These are phyloP conservation scores for Periparus ater DNA, from an alignment of 2,797 vertebrate species.

Conservation along the genomic window DNA sequence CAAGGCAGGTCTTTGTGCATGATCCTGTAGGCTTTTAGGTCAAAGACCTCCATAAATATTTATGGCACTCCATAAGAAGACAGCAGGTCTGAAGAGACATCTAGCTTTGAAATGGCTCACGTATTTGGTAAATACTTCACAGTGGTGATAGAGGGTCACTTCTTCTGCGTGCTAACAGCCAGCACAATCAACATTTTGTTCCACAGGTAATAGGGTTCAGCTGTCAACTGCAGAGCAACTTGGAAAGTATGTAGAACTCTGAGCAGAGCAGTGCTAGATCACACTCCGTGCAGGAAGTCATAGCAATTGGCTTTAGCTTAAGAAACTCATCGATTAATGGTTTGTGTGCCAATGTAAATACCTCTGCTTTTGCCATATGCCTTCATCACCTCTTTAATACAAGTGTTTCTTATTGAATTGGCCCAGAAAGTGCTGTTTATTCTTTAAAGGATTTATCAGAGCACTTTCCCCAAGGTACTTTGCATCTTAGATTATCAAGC, in stretches of 20 bases:
- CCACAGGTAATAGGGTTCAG: neutral
- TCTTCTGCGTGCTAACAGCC: neutral
- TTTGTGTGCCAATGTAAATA: neutral
- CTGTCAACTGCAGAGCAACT: neutral
- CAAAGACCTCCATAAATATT: neutral
- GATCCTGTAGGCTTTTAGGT: neutral
- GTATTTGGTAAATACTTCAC: neutral
- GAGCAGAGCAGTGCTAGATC: neutral
- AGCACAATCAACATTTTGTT: neutral
- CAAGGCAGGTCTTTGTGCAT: neutral
- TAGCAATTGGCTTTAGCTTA: neutral
- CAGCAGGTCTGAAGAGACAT: neutral
- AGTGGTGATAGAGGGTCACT: neutral
- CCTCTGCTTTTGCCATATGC: neutral
- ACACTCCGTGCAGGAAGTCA: neutral
- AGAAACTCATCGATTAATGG: accelerated
- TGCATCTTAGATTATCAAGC: neutral
- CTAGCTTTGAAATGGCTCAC: neutral
- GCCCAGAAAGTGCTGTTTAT: neutral
- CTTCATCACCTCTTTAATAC: neutral
- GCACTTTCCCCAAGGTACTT: neutral
- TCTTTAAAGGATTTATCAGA: neutral
- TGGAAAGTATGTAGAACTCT: neutral
- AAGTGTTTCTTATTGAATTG: neutral
- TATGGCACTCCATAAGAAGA: neutral